Base-by-base conservation (phyloP, 2,888 invertebrate species). In the Pyralis farinalis region DNA sequence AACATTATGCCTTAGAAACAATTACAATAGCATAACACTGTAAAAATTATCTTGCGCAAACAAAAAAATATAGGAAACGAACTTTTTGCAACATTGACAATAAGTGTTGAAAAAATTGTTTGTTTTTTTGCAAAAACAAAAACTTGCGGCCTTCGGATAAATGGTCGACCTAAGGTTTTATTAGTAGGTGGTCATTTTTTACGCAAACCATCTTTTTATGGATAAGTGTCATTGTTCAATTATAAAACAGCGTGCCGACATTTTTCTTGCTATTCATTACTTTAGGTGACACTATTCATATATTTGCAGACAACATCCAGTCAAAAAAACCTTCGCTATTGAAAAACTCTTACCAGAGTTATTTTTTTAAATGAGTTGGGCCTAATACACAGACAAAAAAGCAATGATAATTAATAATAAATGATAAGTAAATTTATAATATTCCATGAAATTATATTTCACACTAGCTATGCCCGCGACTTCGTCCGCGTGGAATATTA, bases 31-130 rank as follows among this genome's bases (percentile, higher is more conserved):
- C 46, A 48, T 53, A 51, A 51, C 53, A 44, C 49, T 51, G 37
- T 48, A 63, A 63, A 54, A 63, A 63, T 63, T 54, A 55, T 53
- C 49, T 76, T 78, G 72, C 66, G 66, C 77, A 80, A 81, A 76
- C 63, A 69, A 56, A 60, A 49, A 58, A 67, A 65, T 58, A 53
- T 53, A 50, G 46, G 52, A 63, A 70, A 76, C 71, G 74, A 75
- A 63, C 51, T 80, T 81, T 82, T 84, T 82, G 82, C 82, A 78
- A 64, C 54, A 61, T 60, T 53, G 53, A 12, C 27, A 34, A 32
- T 44, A 57, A 65, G 61, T 51, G 54, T 65, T 69, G 72, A 76
- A 79, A 75, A 70, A 63, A n/a, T n/a, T 58, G 37, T 55, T 56
- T 51, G 53, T 27, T 52, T 31, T 16, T 66, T 64, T 53, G 74